phyloP scores from a whole-genome alignment of 2,797 vertebrate genomes.

The Girardinus metallicus region DNA sequence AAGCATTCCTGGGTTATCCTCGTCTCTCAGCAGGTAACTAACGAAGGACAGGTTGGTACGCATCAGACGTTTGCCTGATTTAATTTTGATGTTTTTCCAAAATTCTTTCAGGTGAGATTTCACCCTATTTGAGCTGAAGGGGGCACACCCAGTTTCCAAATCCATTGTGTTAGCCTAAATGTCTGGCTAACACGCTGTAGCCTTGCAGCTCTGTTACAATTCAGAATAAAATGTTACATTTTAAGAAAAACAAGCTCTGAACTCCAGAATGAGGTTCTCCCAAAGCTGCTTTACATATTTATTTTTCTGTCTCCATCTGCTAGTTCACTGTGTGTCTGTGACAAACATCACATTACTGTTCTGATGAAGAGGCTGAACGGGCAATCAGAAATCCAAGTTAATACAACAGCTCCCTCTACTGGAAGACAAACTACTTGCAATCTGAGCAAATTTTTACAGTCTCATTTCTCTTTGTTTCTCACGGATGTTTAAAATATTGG shows the following conservation, averaged over 20 bases:
- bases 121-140: not conserved
- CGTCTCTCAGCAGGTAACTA: not conserved
- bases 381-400: no score
- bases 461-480: not conserved
- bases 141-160: not conserved
- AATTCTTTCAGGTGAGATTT: not conserved
- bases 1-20: not conserved
- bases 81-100: not conserved
- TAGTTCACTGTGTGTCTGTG: not conserved
- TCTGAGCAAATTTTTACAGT: not conserved
- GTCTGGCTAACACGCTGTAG: not conserved
- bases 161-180: not conserved
- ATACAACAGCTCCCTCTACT: not conserved
- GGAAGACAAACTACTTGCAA: not conserved
- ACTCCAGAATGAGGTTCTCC: not conserved
- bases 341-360: not conserved
- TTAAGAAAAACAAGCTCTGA: not conserved
- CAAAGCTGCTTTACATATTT: no score
- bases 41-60: not conserved
- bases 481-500: no score
- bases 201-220: not conserved
- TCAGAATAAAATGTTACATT: not conserved
- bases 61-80: not conserved
- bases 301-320: not conserved
- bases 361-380: not conserved